phyloP scores from a whole-genome alignment of 2,888 invertebrate species.

The Heliconius sara region DNA sequence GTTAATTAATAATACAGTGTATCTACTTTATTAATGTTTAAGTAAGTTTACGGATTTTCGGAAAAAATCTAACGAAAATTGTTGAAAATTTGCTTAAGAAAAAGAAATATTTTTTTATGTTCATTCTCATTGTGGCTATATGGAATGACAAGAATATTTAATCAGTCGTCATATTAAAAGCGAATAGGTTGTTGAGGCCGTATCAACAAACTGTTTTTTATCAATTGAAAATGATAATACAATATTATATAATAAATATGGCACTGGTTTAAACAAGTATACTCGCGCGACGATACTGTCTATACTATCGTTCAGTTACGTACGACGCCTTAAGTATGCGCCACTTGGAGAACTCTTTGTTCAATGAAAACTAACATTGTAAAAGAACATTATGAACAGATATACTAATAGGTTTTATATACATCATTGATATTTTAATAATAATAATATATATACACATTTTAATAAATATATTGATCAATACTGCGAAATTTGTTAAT shows the following conservation, averaged over 20 bases:
- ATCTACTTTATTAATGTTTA: no score
- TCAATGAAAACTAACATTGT: not conserved
- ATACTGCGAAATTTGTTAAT: conserved; percentile 59
- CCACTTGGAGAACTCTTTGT: not conserved
- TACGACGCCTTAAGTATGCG: not conserved
- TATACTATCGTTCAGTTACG: not conserved
- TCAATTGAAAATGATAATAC: conserved; percentile 13
- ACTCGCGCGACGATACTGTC: not conserved
- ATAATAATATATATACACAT: no score
- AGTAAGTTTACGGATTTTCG: not conserved
- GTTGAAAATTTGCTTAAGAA: not conserved
- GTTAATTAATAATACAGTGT: no score
- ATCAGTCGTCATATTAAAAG: not conserved
- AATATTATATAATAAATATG: conserved; percentile 7
- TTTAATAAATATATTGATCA: conserved; percentile 52
- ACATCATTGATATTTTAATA: no score
- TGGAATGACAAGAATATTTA: conserved; percentile 13
- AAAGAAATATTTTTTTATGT: not conserved
- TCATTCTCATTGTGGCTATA: not conserved
- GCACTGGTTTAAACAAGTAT: not conserved
- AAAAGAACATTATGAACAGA: not conserved
- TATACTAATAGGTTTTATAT: no score
- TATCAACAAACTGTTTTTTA: conserved; percentile 16
- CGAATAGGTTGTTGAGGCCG: conserved; percentile 14
- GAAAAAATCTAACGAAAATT: not conserved